Evolutionary conservation across 2,797 vertebrate species (phyloP), one percentile per base, ranked within the genome.

Genomic region (Chaunax sp.): DNA sequence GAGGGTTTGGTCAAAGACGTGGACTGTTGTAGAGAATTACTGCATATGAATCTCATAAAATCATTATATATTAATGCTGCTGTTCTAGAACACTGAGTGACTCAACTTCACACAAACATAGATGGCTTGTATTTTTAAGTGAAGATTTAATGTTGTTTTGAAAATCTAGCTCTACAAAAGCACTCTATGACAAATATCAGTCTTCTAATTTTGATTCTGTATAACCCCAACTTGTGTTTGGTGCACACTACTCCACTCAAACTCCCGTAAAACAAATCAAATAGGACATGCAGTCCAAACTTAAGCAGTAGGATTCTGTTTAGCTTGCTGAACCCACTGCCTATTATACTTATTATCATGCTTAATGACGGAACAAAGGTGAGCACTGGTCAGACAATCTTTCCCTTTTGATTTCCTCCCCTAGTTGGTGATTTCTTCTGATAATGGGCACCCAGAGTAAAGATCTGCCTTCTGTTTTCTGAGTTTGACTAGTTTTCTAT

Each of bases 81-180:
- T n/a, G n/a, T n/a, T n/a, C n/a, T n/a, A 66, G 43, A 62, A 35
- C 33, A 35, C 33, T 35, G 28, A 30, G 28, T 6, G 10, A 35
- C 3, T 35, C 33, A 35, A 35, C 33, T 35, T 10, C 33, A 77
- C 30, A 6, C 2, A 28, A 19, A 46, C 3, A 26, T 53, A 57
- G 44, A 49, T 33, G 13, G 26, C 23, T 46, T 77, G 56, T 0
- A 69, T 60, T 63, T 63, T 74, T 20, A 71, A 59, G 49, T 35
- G 16, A 45, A 14, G 35, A n/a, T 41, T 69, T 72, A 67, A 78
- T 70, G 61, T 69, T 72, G 49, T 43, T 43, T 51, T 64, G 25
- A 57, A 63, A 51, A 51, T 52, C 5, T 38, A 41, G 62, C 68
- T 68, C 12, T 30, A 30, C 22, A 9, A 67, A 57, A 54, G 4